Percentiles rank a stretch among this genome's conserved stretches.
Evolutionary conservation across 2,113 vertebrate genomes (phyloP).

Genomic region (Centropristis striata): DNA sequence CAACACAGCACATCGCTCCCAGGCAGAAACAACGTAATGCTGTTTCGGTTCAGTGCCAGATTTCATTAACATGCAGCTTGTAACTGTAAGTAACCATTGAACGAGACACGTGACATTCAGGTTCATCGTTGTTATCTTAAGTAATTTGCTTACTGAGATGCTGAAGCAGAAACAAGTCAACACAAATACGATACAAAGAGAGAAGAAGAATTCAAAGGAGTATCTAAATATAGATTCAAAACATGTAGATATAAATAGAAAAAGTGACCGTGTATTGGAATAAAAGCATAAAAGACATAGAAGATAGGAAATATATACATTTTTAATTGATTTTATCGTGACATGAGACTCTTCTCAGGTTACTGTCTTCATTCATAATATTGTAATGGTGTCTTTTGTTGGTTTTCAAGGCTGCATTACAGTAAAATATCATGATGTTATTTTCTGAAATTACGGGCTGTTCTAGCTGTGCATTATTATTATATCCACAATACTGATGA

Average conservation of each 20-base stretch:
- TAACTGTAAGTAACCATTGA: neutral
- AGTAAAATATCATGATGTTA: too few relatives aligned
- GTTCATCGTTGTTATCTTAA: neutral
- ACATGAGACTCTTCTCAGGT: too few relatives aligned
- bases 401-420: too few relatives aligned
- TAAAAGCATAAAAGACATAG: too few relatives aligned
- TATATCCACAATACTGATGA: too few relatives aligned
- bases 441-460: too few relatives aligned
- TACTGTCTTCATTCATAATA: too few relatives aligned
- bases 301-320: too few relatives aligned
- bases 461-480: too few relatives aligned
- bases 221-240: neutral
- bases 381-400: too few relatives aligned
- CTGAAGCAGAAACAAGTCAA: neutral
- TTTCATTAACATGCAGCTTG: neutral
- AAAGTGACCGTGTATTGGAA: neutral
- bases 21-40: neutral
- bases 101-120: neutral
- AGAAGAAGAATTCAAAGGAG: neutral
- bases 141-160: neutral
- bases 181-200: neutral
- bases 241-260: neutral
- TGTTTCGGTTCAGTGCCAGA: conserved; percentile 6
- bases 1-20: neutral
- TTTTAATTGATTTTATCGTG: too few relatives aligned